phyloP scores from a whole-genome alignment of 2,797 vertebrate genomes.

The Lithobates pipiens region DNA sequence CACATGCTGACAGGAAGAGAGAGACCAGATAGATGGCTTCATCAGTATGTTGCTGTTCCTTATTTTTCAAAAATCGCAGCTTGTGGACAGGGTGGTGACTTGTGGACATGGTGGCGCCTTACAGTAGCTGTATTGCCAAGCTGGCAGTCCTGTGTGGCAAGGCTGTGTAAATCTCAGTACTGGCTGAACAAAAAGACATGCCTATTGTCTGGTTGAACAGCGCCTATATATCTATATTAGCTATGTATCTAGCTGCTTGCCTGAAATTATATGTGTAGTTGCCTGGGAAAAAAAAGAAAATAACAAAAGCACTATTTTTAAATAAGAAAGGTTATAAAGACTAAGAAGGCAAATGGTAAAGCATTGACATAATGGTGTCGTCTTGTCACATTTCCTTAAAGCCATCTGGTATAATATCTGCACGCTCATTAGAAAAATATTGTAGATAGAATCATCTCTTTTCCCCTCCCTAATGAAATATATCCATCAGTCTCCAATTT shows the following conservation, averaged over 20 bases:
- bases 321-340: not conserved
- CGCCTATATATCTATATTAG: no score
- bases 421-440: constrained; percentile 51
- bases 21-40: no score
- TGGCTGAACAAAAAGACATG: no score
- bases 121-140: no score
- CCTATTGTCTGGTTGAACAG: no score
- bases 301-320: constrained; percentile 1
- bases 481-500: constrained; percentile 53
- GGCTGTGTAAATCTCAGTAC: no score
- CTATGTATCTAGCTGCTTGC: not conserved
- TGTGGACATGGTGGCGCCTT: no score
- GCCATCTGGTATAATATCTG: constrained; percentile 41
- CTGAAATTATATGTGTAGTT: not conserved
- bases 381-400: constrained; percentile 32
- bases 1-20: no score
- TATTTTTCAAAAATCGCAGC: no score
- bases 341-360: not conserved
- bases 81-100: no score
- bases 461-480: constrained; percentile 38
- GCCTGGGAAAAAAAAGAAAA: not conserved
- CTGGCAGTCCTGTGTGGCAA: no score
- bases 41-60: no score
- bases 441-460: constrained; percentile 32
- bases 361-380: not conserved